These are phyloP conservation scores for Tiliqua scincoides DNA, from an alignment of 2,113 vertebrate genomes.

Conservation along the genomic window DNA sequence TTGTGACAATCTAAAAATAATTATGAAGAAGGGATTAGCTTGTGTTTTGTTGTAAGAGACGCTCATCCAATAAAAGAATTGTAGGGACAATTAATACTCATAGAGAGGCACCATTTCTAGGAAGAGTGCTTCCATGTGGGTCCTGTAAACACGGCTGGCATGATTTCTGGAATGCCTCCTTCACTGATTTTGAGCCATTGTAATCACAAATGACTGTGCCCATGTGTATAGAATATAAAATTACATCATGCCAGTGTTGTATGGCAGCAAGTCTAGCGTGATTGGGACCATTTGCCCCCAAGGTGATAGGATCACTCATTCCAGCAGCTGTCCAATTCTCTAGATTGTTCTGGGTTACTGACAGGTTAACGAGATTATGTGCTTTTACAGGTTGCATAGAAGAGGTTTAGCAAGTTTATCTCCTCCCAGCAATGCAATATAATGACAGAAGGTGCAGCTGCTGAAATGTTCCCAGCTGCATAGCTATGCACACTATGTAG, in stretches of 20 bases:
- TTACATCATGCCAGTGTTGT: too few relatives aligned
- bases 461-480: not conserved
- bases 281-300: too few relatives aligned
- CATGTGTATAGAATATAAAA: not conserved
- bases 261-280: too few relatives aligned
- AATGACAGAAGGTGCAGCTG: not conserved
- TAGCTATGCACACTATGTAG: too few relatives aligned
- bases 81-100: not conserved
- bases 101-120: not conserved
- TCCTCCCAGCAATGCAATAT: not conserved
- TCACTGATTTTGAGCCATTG: not conserved
- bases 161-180: not conserved
- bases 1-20: conserved; percentile 63
- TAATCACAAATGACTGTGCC: not conserved
- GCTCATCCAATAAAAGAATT: not conserved
- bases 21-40: conserved; percentile 43
- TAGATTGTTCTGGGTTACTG: too few relatives aligned
- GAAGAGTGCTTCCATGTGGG: not conserved
- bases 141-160: not conserved
- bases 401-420: not conserved
- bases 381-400: too few relatives aligned
- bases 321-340: too few relatives aligned
- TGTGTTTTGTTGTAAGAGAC: not conserved
- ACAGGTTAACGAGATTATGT: too few relatives aligned
- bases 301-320: too few relatives aligned